Evolutionary conservation across 2,888 invertebrate species (phyloP).

Genomic region (Odontocerum albicorne): DNA sequence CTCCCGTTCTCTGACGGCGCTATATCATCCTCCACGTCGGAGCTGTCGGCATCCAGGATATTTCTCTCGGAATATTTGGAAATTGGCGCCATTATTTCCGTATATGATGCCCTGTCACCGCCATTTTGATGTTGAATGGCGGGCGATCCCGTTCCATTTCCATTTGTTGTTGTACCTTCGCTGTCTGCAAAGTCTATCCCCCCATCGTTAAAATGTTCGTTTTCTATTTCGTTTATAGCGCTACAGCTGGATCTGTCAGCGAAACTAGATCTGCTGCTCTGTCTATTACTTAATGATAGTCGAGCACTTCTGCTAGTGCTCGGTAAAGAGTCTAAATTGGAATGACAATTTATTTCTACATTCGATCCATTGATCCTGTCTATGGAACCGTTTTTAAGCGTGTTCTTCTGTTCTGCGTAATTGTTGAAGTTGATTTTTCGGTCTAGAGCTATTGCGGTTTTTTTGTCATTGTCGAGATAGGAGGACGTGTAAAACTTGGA

Average conservation of each 20-base stretch:
- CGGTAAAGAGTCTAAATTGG: slow-evolving; percentile 28
- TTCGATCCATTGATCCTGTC: slow-evolving; percentile 45
- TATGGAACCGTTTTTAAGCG: slow-evolving; percentile 50
- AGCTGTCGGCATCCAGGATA: slow-evolving; percentile 54
- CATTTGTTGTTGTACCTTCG: slow-evolving; percentile 13
- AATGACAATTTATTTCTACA: slow-evolving; percentile 39
- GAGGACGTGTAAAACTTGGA: slow-evolving; percentile 39
- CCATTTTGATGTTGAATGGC: slow-evolving; percentile 27
- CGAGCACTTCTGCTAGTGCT: slow-evolving; percentile 33
- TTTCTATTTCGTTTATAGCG: slow-evolving; percentile 36
- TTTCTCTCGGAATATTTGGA: slow-evolving; percentile 51
- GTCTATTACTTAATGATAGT: slow-evolving; percentile 33
- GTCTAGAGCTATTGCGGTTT: slow-evolving; percentile 37
- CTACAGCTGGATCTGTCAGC: slow-evolving; percentile 35
- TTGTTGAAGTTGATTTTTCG: slow-evolving; percentile 42
- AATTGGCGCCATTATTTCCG: slow-evolving; percentile 47
- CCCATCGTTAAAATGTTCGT: slow-evolving; percentile 30
- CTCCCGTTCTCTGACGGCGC: slow-evolving; percentile 46
- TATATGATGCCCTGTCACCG: slow-evolving; percentile 55
- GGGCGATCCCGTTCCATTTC: slow-evolving; percentile 21
- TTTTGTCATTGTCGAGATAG: slow-evolving; percentile 45
- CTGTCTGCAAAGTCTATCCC: slow-evolving; percentile 23
- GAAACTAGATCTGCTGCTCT: slow-evolving; percentile 33
- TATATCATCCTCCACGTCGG: slow-evolving; percentile 51
- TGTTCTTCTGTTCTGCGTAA: slow-evolving; percentile 45